phyloP scores from a whole-genome alignment of 2,888 invertebrate genomes.

The Plebejus melissa region DNA sequence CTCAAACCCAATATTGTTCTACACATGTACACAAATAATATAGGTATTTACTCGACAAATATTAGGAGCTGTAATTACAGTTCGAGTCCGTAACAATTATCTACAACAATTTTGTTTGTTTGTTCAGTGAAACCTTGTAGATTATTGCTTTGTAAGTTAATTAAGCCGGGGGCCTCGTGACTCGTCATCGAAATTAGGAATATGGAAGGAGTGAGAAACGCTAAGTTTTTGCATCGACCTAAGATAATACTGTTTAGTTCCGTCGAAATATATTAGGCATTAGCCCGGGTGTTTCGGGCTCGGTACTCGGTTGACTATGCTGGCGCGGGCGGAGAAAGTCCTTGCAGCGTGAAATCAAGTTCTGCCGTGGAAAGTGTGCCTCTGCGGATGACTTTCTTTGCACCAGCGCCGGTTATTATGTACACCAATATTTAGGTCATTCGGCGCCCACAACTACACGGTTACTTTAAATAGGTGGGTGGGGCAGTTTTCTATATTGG shows the following conservation, averaged over 20 bases:
- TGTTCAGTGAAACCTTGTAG: neutral
- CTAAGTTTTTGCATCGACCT: neutral
- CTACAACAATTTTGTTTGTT: neutral
- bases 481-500: neutral
- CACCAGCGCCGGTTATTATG: neutral
- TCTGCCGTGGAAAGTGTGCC: constrained; percentile 4
- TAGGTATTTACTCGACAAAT: constrained; percentile 4
- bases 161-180: neutral
- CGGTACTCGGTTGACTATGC: neutral
- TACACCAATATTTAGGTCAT: neutral
- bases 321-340: neutral
- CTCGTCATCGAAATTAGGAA: neutral
- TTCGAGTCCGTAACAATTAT: neutral
- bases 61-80: constrained; percentile 1
- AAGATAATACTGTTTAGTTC: neutral
- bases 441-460: neutral
- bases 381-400: constrained; percentile 6
- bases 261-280: too few species aligned
- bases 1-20: constrained; percentile 24
- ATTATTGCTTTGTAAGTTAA: neutral
- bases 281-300: neutral
- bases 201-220: neutral
- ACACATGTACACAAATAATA: constrained; percentile 17
- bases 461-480: neutral
- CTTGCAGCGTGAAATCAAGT: neutral